These are phyloP conservation scores for Sakesphorus luctuosus DNA, from an alignment of 2,113 vertebrate species.

Conservation along the genomic window DNA sequence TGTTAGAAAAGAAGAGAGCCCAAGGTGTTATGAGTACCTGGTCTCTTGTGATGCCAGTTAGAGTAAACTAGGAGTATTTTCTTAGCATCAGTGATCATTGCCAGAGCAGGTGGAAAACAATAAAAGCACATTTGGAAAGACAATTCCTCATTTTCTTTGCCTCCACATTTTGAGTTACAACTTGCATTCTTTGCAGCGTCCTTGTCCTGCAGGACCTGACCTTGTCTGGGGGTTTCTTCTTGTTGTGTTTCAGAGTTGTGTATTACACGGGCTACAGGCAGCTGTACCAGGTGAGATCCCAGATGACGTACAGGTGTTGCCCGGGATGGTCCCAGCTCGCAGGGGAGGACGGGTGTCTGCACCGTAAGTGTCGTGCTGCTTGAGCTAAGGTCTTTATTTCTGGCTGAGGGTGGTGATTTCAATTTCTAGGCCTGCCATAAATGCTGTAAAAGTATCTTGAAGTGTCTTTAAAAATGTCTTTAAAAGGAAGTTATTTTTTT, in stretches of 20 bases:
- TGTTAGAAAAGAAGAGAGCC: not conserved
- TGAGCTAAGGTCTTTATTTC: rapidly evolving
- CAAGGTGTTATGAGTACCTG: not conserved
- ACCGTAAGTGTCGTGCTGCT: slow-evolving; percentile 78
- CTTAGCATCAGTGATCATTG: not conserved
- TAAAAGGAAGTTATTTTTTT: not conserved
- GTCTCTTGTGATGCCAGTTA: not conserved
- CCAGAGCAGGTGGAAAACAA: not conserved
- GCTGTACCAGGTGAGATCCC: slow-evolving; percentile 79
- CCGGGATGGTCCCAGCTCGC: slow-evolving; percentile 86
- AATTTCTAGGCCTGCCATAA: not conserved
- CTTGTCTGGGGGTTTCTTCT: not conserved
- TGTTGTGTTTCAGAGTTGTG: slow-evolving; percentile 75
- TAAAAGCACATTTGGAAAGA: not conserved
- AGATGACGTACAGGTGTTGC: slow-evolving; percentile 83
- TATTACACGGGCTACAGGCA: slow-evolving; percentile 87
- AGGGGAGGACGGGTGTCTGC: slow-evolving; percentile 83
- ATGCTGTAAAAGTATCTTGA: not conserved
- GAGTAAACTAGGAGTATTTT: not conserved
- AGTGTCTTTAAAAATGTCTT: not conserved
- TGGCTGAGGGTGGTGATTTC: not conserved
- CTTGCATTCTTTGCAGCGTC: rapidly evolving
- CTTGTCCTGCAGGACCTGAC: not conserved
- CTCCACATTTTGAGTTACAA: rapidly evolving
- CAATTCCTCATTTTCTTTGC: not conserved